Base-by-base conservation (phyloP, 2,888 invertebrate species). In the Trilocha varians region DNA sequence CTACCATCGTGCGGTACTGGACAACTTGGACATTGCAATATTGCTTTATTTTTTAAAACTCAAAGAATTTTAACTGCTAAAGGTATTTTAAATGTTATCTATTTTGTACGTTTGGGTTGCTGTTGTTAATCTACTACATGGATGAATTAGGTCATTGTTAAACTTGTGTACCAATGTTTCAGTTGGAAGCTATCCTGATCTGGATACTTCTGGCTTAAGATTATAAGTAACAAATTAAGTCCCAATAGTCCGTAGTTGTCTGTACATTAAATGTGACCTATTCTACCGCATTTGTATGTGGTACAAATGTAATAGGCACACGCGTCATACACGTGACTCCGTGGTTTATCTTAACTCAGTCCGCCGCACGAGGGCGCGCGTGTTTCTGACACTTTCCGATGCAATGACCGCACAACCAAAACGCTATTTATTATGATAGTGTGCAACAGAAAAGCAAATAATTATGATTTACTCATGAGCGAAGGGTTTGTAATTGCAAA, bases 291-390 rank as follows among this genome's bases (percentile, higher is more conserved):
- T 36, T 32, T 16, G 13, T 33, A 14, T 36, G 25, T 5, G 25
- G 25, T 25, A 25, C 2, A 6, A 25, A 25, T 44, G 53, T 57
- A 66, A 71, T 63, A 63, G 57, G 44, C 59, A 61, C 83, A 78
- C 82, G 77, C 77, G 78, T 47, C 67, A 52, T 53, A 45, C 80
- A 80, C 82, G 73, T 68, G 75, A 43, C 71, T 43, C 43, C 62
- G 63, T 62, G 65, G 63, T 65, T 68, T 77, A 77, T 79, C 78
- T 67, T 53, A 43, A 54, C 25, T 25, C 59, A 57, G 55, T 50
- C 47, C 55, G 38, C 47, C 45, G 43, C 55, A 50, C 50, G 50
- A 54, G 25, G 25, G 25, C 25, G 25, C 25, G 65, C 63, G 64
- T 73, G 77, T 69, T 60, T 55, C 52, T 66, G 73, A 70, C 72